Evolutionary conservation across 2,888 invertebrate genomes (phyloP), one percentile per base, ranked within the genome.

Genomic region (Pheosia tremula): DNA sequence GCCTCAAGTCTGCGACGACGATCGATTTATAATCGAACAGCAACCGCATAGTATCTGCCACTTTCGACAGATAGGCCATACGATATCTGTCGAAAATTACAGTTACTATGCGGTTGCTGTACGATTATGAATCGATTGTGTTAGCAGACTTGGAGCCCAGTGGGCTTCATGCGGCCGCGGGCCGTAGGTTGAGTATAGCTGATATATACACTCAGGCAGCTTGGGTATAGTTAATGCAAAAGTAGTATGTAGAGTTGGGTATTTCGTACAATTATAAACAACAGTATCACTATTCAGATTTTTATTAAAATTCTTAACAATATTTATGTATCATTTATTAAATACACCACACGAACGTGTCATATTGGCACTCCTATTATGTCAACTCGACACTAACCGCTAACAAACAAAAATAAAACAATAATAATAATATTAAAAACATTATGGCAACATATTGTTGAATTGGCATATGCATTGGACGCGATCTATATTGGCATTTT

Each of bases 261-360:
- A 60, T 59, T 55, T 59, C 39, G 56, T 66, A 57, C 45, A 45
- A 72, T 66, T 73, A 68, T 72, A 77, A 88, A 84, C 78, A 80
- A 79, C 66, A 73, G 72, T 64, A 76, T 83, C 79, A 81, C 84
- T 88, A 87, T 89, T 24, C 77, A 79, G 82, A 83, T 88, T 90
- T 82, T 89, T 89, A 89, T 88, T 90, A 87, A 87, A 91, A 87
- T 86, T 82, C 83, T 90, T 89, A 87, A 87, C 83, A 88, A 85
- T 86, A 85, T 82, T 77, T 87, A 89, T 88, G 80, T 88, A 88
- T 88, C 85, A 55, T 86, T 84, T 82, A 84, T 85, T 82, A 86
- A 87, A 87, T 77, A 87, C 83, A 88, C 86, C 84, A 89, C 85
- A 86, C 85, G 80, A 81, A 78, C 79, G 79, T 82, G 83, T 77